These are phyloP conservation scores for Arctia plantaginis DNA, from an alignment of 2,888 invertebrate genomes.

Conservation along the genomic window DNA sequence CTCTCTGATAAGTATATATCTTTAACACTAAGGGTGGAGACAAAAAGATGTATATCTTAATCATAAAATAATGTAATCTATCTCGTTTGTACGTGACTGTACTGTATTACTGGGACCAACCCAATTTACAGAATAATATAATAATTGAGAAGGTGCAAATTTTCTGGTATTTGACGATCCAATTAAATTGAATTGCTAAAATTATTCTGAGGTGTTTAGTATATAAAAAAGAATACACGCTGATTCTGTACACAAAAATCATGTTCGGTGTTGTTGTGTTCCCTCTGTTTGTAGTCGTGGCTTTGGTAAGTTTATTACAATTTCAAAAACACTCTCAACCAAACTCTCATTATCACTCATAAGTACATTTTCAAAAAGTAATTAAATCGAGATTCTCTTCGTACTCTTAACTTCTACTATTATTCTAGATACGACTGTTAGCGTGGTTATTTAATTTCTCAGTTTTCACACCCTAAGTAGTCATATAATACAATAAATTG, in stretches of 20 bases:
- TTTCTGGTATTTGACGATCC: conserved; percentile 50
- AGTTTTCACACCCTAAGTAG: too few species aligned
- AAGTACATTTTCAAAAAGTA: too few species aligned
- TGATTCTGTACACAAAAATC: not conserved
- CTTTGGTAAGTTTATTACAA: not conserved
- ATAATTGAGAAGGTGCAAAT: conserved; percentile 25
- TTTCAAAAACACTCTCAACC: not conserved
- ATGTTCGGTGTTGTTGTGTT: conserved; percentile 30
- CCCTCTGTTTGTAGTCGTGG: not conserved
- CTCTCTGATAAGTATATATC: not conserved
- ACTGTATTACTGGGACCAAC: not conserved
- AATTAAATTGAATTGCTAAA: not conserved
- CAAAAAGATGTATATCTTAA: not conserved
- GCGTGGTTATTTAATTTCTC: too few species aligned
- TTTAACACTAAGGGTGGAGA: not conserved
- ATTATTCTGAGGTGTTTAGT: conserved; percentile 5
- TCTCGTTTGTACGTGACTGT: not conserved
- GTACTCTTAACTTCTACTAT: too few species aligned
- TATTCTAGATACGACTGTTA: too few species aligned
- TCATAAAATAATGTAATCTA: not conserved
- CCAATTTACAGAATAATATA: not conserved
- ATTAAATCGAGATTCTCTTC: too few species aligned
- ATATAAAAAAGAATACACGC: conserved; percentile 19
- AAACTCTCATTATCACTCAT: too few species aligned
- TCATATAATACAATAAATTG: too few species aligned